Base-by-base conservation (phyloP, 2,888 invertebrate genomes). In the Syrphus vitripennis region DNA sequence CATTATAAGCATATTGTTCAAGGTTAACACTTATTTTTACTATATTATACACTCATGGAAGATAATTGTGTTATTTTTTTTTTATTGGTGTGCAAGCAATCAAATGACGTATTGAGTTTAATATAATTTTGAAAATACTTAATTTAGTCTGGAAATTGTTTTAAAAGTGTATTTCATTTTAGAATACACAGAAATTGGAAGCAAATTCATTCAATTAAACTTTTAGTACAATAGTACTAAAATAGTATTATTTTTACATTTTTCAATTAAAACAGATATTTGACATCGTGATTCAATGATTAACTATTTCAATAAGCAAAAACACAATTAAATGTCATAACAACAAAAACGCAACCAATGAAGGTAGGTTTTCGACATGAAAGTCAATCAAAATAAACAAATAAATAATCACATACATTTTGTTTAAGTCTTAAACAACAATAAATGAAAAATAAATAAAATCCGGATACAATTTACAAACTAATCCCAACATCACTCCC, bases 191-290 rank as follows among this genome's bases (percentile, higher is more conserved):
- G n/a, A n/a, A n/a, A n/a, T n/a, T n/a, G n/a, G n/a, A n/a, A n/a
- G n/a, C n/a, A n/a, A n/a, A n/a, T n/a, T n/a, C n/a, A n/a, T n/a
- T n/a, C n/a, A n/a, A n/a, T n/a, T n/a, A n/a, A n/a, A 37, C 14
- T 67, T 67, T 31, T 48, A 53, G 53, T 26, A 69, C 12, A 24
- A 37, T 16, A n/a, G 53, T 69, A 50, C 50, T 69, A 19, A 42
- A 75, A 24, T 16, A 24, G 9, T 9, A 2, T 16, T 2, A 42
- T 16, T 9, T 2, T 6, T 10, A 12, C 4, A 3, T 21, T 1
- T 12, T 21, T 12, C 9, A 12, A 48, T 19, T 21, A 12, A 45
- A 12, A 21, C n/a, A 12, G 4, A 12, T 12, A 7, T 50, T 14
- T 5, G 0, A 0, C 0, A 21, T 24, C 24, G 12, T 50, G 12